These are phyloP conservation scores for Caenorhabditis virilis DNA, from an alignment of 2,888 invertebrate genomes.

Conservation along the genomic window DNA sequence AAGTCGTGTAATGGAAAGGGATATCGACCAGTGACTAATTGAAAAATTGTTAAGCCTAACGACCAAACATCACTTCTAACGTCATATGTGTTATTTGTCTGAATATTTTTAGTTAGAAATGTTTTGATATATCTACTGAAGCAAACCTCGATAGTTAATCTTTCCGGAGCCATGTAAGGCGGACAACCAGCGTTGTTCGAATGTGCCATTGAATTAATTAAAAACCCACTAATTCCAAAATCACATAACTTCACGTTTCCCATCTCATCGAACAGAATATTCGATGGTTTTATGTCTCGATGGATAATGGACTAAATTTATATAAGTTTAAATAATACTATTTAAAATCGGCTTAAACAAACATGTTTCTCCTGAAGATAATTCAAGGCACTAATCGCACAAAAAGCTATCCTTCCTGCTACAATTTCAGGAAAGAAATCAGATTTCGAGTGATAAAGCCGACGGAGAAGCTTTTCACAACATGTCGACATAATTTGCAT, in stretches of 20 bases:
- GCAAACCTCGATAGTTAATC: conserved; percentile 39
- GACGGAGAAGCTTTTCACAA: conserved; percentile 91
- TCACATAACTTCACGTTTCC: conserved; percentile 97
- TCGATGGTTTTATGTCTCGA: conserved; percentile 78
- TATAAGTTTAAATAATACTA: not conserved
- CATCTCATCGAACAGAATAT: conserved; percentile 88
- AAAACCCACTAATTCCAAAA: conserved; percentile 86
- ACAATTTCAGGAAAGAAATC: conserved; percentile 89
- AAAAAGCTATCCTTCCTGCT: conserved; percentile 93
- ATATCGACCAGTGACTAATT: conserved; percentile 85
- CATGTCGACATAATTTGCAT: conserved; percentile 99
- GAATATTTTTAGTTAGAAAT: not conserved
- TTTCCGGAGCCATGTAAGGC: conserved; percentile 89
- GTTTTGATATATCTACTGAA: not conserved
- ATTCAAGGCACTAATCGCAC: conserved; percentile 95
- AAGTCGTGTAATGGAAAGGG: conserved; percentile 35
- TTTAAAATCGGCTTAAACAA: conserved; percentile 25
- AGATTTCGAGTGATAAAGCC: conserved; percentile 73
- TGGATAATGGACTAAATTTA: conserved; percentile 57
- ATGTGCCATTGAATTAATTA: conserved; percentile 83
- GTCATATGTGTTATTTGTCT: conserved; percentile 78
- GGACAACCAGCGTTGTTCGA: conserved; percentile 85
- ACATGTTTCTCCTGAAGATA: conserved; percentile 90
- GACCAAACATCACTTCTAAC: conserved; percentile 99
- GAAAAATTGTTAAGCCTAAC: conserved; percentile 81